Conservation (phyloP, 2,888 invertebrate species). For the Eudasyphora cyanicolor region DNA sequence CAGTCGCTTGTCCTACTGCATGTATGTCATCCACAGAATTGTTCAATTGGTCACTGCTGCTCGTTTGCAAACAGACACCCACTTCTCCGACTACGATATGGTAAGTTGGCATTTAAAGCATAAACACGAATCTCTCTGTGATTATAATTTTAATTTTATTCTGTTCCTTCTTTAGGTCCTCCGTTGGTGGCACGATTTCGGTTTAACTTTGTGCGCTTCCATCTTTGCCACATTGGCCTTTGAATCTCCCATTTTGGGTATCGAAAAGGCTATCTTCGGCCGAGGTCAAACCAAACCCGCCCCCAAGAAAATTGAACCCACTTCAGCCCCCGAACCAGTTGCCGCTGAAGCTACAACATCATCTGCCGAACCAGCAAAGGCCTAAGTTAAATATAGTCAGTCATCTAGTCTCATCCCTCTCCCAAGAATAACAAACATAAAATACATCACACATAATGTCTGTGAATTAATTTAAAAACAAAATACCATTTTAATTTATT, state of each 20-base stretch:
- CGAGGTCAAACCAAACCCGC: slow-evolving; percentile 64
- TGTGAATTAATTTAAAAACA: slow-evolving; percentile 32
- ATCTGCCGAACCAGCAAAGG: slow-evolving; percentile 43
- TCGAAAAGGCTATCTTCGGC: slow-evolving; percentile 79
- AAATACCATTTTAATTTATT: slow-evolving; percentile 50
- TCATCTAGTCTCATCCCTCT: slow-evolving; percentile 23
- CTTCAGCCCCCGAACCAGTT: neutral
- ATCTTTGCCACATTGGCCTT: slow-evolving; percentile 80
- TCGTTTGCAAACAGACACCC: slow-evolving; percentile 74
- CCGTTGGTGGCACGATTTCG: slow-evolving; percentile 80
- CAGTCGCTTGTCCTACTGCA: slow-evolving; percentile 77
- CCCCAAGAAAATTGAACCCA: slow-evolving; percentile 64
- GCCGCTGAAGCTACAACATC: slow-evolving; percentile 11
- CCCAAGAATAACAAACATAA: neutral
- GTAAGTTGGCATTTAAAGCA: slow-evolving; percentile 69
- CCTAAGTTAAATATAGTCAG: slow-evolving; percentile 29
- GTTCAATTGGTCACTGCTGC: slow-evolving; percentile 75
- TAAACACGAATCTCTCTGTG: neutral
- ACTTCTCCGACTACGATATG: slow-evolving; percentile 77
- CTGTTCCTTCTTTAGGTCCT: slow-evolving; percentile 73
- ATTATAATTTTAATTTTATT: slow-evolving; percentile 4
- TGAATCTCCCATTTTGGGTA: slow-evolving; percentile 80
- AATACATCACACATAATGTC: slow-evolving; percentile 41
- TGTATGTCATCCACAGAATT: slow-evolving; percentile 78
- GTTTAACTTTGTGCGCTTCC: slow-evolving; percentile 77